Conservation (phyloP, 2,113 vertebrate genomes). For the Hepsetus odoe region DNA sequence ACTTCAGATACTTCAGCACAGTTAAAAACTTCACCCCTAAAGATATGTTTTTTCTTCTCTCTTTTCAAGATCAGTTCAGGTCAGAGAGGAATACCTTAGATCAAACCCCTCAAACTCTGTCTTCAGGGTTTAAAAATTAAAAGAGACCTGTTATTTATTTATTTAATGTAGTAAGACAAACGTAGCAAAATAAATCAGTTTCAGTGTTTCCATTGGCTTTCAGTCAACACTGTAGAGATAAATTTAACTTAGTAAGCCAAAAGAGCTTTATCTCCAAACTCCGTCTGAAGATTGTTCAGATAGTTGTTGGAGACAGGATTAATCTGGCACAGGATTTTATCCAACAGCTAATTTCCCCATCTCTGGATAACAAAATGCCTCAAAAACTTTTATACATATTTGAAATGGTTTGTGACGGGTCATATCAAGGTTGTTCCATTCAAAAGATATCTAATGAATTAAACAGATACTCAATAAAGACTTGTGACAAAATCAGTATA, state of each 20-base stretch:
- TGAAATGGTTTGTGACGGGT: not conserved
- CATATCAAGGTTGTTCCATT: slow-evolving; percentile 2
- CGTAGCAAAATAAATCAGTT: not conserved
- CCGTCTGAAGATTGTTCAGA: slow-evolving; percentile 11
- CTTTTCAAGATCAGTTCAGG: not conserved
- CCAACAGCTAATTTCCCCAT: not conserved
- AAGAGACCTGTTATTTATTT: too few species aligned
- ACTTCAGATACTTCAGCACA: not conserved
- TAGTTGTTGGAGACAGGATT: slow-evolving; percentile 3
- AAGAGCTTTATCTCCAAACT: not conserved
- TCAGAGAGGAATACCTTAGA: not conserved
- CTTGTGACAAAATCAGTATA: not conserved
- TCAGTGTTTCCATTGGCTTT: not conserved
- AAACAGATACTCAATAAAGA: not conserved
- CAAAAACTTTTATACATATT: not conserved
- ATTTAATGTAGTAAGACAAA: too few species aligned
- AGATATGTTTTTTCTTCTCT: not conserved
- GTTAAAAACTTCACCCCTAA: not conserved
- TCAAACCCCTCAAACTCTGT: too few species aligned
- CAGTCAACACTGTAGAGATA: not conserved
- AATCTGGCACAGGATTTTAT: not conserved
- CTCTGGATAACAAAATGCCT: not conserved
- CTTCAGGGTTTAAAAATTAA: too few species aligned
- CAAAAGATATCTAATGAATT: not conserved
- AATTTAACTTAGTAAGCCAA: not conserved